Evolutionary conservation across 2,888 invertebrate species (phyloP), one percentile per base, ranked within the genome.

Genomic region (Rhingia rostrata): DNA sequence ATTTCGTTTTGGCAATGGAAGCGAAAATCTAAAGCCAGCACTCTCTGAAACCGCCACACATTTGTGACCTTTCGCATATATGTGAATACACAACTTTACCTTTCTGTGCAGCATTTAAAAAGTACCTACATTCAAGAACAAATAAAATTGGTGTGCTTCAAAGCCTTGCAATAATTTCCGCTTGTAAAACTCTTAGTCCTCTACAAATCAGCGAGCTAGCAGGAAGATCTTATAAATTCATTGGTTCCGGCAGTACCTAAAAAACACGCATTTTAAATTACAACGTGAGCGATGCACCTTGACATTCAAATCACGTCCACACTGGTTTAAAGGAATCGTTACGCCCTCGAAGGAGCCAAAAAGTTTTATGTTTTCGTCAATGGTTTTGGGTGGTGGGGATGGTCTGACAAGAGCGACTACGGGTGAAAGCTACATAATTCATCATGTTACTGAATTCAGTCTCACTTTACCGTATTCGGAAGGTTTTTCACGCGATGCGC

Each of bases 261-360:
- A 30, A 9, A 45, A 47, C 70, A 77, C 70, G 77, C 81, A 32
- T 63, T 73, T 54, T 47, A 45, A 30, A 60, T 30, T 10, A 56
- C 12, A 58, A 49, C 32, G 64, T 35, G 41, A 41, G 67, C n/a
- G 7, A 37, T 41, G 45, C 53, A 30, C 5, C 10, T 69, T 75
- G 14, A 49, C 63, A 78, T 83, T 83, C 83, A 78, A 83, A 83
- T 83, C 83, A 83, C 83, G 83, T 78, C 61, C 78, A 10, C 72
- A 56, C 37, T 63, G 73, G 67, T 83, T 78, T 73, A 83, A 51
- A 82, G 66, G 77, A 72, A 82, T 77, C 64, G 53, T 81, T 70
- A 75, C 74, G 63, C 74, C 80, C 67, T 22, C 51, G 22, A 32
- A 58, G 53, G 60, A 43, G 30, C 33, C 66, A 30, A 77, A 66